A percentile compares a stretch with the other conserved stretches of the same genome.
phyloP scores from a whole-genome alignment of 2,888 invertebrate genomes.

The Drosophila algonquin region DNA sequence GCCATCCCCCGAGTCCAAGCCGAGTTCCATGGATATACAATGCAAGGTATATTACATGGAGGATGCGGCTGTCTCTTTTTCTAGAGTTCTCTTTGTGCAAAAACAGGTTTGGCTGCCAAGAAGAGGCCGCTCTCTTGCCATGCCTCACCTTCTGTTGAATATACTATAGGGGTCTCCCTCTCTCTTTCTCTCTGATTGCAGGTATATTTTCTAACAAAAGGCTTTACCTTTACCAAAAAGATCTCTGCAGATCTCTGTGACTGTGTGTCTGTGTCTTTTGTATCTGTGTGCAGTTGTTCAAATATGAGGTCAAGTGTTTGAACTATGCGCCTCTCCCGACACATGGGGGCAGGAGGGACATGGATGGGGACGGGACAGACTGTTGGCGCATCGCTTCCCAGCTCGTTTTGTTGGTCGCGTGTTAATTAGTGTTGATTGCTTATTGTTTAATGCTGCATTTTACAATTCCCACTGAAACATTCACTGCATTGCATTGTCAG shows the following conservation, averaged over 20 bases:
- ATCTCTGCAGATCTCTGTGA: constrained; percentile 8
- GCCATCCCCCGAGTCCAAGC: constrained; percentile 9
- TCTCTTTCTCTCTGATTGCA: constrained; percentile 13
- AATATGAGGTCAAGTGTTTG: constrained; percentile 78
- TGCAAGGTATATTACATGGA: neutral
- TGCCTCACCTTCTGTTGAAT: neutral
- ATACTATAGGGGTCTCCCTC: neutral
- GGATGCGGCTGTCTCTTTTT: neutral
- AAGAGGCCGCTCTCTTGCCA: neutral
- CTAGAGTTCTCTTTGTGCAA: neutral
- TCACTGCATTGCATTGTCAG: constrained; percentile 35
- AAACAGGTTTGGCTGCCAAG: neutral
- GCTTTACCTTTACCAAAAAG: constrained; percentile 32
- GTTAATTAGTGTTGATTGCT: constrained; percentile 70
- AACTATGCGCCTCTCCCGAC: constrained; percentile 56
- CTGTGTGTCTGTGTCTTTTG: neutral
- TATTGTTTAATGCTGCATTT: constrained; percentile 58
- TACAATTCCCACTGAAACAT: constrained; percentile 42
- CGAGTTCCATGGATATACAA: neutral
- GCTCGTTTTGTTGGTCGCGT: constrained; percentile 51
- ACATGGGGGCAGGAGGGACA: too few relatives aligned
- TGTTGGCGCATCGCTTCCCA: constrained; percentile 4
- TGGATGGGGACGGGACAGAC: neutral
- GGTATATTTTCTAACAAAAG: constrained; percentile 32
- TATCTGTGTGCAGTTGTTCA: constrained; percentile 59